Evolutionary conservation across 2,113 vertebrate genomes (phyloP), one percentile per base, ranked within the genome.

Genomic region (Labeo catla): DNA sequence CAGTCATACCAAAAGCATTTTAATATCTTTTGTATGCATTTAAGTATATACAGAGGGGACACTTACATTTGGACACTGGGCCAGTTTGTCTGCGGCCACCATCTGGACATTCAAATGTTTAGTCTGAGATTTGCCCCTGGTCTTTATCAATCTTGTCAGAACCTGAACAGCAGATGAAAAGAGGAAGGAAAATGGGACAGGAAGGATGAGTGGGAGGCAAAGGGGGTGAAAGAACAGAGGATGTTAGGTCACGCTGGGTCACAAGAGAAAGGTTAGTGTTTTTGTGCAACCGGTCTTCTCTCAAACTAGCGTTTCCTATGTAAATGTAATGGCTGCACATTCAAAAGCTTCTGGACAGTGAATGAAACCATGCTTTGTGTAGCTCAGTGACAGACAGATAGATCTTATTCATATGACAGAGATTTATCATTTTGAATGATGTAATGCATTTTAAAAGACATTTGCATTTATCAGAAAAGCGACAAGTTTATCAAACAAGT

Each of bases 51-150:
- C 5, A 23, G 90, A 91, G 77, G 85, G 61, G 88, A 94, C 96
- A 96, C 96, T 97, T 93, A 99, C 98, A 0, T 97, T 96, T 49
- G 97, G 97, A 90, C 98, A 99, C 86, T 99, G 98, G 86, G 97
- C 96, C 83, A 99, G 95, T 92, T 99, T 99, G 93, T 99, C 98
- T 91, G 98, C 96, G 78, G 98, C 98, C 88, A 99, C 98, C 95
- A 99, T 95, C 94, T 99, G 98, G 91, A 99, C 98, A 76, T 98
- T 99, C 86, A 99, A 96, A 92, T 99, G 98, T 91, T 99, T 99
- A 88, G 97, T 97, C 92, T 99, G 98, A 92, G 98, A 98, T 92
- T 99, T 99, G 81, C 98, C 98, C 93, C 98, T 95, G 23, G 98
- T 99, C 94, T 99, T 99, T 94, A 99, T 99, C 92, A 99, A 91